These are phyloP conservation scores for Pantelozetes paolii DNA, from an alignment of 2,888 invertebrate genomes.

Conservation along the genomic window DNA sequence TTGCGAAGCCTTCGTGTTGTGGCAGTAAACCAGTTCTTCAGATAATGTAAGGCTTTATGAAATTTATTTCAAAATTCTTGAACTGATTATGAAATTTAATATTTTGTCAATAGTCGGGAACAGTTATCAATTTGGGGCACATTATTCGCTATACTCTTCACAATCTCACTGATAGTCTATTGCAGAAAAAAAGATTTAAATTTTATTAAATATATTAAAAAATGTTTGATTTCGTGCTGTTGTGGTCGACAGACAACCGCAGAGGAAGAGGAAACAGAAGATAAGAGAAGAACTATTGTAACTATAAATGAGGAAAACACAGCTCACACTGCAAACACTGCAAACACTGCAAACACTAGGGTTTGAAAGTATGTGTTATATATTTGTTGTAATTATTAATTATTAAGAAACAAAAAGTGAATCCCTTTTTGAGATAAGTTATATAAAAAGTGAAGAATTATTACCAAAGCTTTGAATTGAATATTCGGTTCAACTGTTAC, in stretches of 20 bases:
- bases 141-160: conserved; percentile 46
- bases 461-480: too few species aligned
- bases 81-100: not conserved
- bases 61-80: not conserved
- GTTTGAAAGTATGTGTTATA: not conserved
- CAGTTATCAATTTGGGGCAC: conserved; percentile 48
- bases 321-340: not conserved
- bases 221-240: conserved; percentile 32
- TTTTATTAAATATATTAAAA: conserved; percentile 41
- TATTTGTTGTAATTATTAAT: too few species aligned
- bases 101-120: conserved; percentile 43
- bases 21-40: conserved; percentile 45
- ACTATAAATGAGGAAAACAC: not conserved
- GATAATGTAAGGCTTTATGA: conserved; percentile 46
- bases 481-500: too few species aligned
- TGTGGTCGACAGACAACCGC: conserved; percentile 38
- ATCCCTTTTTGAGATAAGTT: too few species aligned
- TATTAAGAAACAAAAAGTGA: too few species aligned
- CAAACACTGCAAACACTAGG: not conserved
- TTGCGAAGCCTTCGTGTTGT: conserved; percentile 48
- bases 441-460: too few species aligned
- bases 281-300: not conserved
- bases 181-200: conserved; percentile 47
- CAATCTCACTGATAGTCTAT: conserved; percentile 46
- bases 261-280: not conserved